Conservation (phyloP, 2,888 invertebrate species). For the Apocheima hispidaria region DNA sequence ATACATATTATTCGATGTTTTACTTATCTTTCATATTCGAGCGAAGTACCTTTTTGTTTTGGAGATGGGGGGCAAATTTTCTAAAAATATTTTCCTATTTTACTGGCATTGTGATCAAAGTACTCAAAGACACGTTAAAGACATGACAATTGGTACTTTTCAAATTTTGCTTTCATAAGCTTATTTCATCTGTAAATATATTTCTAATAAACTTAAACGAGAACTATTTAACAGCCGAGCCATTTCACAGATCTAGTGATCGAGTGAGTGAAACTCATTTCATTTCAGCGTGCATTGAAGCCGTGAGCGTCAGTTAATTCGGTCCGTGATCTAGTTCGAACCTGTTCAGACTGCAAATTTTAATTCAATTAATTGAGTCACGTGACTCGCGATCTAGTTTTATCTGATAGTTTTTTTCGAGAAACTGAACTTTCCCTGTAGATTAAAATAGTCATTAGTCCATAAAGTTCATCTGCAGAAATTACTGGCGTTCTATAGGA, state of each 20-base stretch:
- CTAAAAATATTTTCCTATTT: no score
- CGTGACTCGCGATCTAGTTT: constrained; percentile 13
- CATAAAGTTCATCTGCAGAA: no score
- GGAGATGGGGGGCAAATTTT: no score
- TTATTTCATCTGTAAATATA: no score
- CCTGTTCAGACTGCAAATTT: constrained; percentile 8
- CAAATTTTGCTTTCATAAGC: no score
- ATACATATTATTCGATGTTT: no score
- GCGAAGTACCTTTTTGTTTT: no score
- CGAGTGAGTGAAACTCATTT: constrained; percentile 14
- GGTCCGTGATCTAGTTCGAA: constrained; percentile 7
- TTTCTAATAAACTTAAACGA: neutral
- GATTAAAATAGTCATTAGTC: neutral
- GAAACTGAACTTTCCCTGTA: neutral
- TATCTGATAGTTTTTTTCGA: constrained; percentile 4
- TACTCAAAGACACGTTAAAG: no score
- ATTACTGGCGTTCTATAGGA: no score
- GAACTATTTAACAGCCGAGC: constrained; percentile 7
- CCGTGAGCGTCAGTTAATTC: constrained; percentile 11
- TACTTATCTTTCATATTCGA: no score
- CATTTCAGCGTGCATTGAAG: constrained; percentile 20
- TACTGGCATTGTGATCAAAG: no score
- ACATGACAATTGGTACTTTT: no score
- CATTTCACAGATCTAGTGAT: constrained; percentile 3
- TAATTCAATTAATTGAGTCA: constrained; percentile 20